Evolutionary conservation across 1,140 invertebrate species (phyloP).

Genomic region (Zeugodacus cucurbitae): DNA sequence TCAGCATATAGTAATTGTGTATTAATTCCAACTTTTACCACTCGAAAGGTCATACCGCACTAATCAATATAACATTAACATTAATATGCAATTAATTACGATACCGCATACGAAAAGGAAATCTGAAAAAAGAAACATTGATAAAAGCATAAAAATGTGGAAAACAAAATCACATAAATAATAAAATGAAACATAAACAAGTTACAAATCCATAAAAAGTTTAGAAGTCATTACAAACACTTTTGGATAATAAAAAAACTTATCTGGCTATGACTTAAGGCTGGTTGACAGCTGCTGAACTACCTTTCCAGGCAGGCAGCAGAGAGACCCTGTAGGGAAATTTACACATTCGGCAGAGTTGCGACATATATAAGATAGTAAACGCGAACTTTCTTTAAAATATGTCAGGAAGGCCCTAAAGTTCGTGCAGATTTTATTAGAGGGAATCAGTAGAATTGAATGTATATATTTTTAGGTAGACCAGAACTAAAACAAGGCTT

Average conservation of each 20-base stretch:
- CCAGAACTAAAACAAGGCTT: too few relatives aligned
- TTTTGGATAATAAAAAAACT: not conserved
- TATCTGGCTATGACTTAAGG: not conserved
- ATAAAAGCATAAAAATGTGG: not conserved
- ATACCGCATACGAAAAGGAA: not conserved
- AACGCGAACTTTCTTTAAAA: too few relatives aligned
- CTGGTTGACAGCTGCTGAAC: not conserved
- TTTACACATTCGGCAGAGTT: too few relatives aligned
- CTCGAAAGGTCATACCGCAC: not conserved
- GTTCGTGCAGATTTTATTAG: too few relatives aligned
- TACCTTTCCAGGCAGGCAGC: not conserved
- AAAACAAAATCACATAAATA: not conserved
- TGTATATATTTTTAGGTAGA: too few relatives aligned
- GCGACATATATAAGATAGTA: too few relatives aligned
- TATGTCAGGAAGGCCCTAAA: too few relatives aligned
- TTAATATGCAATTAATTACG: conserved; percentile 29
- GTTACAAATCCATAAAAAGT: conserved; percentile 14
- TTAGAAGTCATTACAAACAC: conserved; percentile 3
- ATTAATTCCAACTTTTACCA: not conserved
- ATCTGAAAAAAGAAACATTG: not conserved
- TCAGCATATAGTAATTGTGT: not conserved
- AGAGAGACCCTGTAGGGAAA: too few relatives aligned
- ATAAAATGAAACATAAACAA: conserved; percentile 11
- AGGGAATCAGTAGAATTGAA: too few relatives aligned
- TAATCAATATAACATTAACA: conserved; percentile 6